Conservation (phyloP, 2,113 vertebrate genomes). For the Lucifuga dentata region DNA sequence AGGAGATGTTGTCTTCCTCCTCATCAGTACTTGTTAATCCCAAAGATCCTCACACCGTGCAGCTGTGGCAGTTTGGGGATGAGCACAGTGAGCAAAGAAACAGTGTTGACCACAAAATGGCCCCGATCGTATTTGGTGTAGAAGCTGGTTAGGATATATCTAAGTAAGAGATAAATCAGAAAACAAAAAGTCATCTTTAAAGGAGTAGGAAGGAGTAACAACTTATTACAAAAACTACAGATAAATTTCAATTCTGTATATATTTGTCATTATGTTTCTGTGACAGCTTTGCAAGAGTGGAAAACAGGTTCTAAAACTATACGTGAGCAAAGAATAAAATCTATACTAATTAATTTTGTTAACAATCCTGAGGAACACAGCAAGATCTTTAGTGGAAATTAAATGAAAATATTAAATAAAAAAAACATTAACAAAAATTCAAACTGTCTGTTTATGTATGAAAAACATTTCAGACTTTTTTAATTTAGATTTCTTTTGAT, state of each 20-base stretch:
- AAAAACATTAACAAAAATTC: no score
- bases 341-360: no score
- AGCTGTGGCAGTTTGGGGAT: conserved; percentile 98
- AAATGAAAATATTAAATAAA: no score
- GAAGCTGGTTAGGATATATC: conserved; percentile 98
- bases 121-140: conserved; percentile 96
- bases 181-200: conserved; percentile 12
- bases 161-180: conserved; percentile 58
- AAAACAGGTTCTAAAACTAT: no score
- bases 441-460: no score
- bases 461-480: conserved; percentile 5
- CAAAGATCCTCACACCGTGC: conserved; percentile 96
- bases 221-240: no score
- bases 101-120: conserved; percentile 96
- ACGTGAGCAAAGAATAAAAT: no score
- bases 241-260: no score
- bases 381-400: not conserved
- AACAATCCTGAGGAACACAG: not conserved
- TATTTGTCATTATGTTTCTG: no score
- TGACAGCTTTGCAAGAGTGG: no score
- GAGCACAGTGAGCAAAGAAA: conserved; percentile 94
- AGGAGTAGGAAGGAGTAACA: not conserved
- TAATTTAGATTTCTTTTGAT: not conserved
- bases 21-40: conserved; percentile 96
- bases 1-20: conserved; percentile 47